Base-by-base conservation (phyloP, 2,888 invertebrate genomes). In the Hyposoter didymator region DNA sequence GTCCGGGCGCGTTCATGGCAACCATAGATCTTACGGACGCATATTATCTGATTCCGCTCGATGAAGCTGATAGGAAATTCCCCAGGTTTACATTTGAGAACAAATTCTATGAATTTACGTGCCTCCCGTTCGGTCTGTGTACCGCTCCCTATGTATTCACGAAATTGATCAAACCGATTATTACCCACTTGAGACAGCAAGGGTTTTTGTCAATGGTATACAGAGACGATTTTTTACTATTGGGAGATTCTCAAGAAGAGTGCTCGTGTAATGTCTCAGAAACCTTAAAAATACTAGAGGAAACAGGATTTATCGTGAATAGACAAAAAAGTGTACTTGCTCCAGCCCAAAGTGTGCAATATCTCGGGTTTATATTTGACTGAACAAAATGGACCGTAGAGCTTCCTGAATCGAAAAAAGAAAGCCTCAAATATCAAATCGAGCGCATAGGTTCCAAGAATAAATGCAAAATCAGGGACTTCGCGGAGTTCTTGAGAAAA, bases 111-210 rank as follows among this genome's bases (percentile, higher is more conserved):
- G 88, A 90, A 80, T 90, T 89, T 78, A 88, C 81, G 43, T 87
- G 87, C 35, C 55, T 90, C 12, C 89, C 90, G 8, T 90, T 90
- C 78, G 90, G 90, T 12, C 78, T 90, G 7, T 88, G 84, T 66
- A 87, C 87, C 19, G 89, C 89, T 10, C 89, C 91, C 10, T 90
- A 75, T 73, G 74, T 88, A n/a, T 90, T 90, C 39, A 89, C 90
- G 10, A 90, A 91, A 87, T 49, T 90, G n/a, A 49, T 89, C 62
- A 86, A 87, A 75, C 86, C 84, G n/a, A 64, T 88, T 28, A 69
- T 84, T 28, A 78, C 76, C 2, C 39, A 45, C 52, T 74, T 87
- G 49, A 82, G 86, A 52, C 73, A 52, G 8, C 52, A 59, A 62
- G 85, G 82, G 1, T 73, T 70, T 17, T 45, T 45, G n/a, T 85